A percentile compares a stretch with the other conserved stretches of the same genome.
Evolutionary conservation across 2,888 invertebrate genomes (phyloP).

Genomic region (Stictocephala bisonia): DNA sequence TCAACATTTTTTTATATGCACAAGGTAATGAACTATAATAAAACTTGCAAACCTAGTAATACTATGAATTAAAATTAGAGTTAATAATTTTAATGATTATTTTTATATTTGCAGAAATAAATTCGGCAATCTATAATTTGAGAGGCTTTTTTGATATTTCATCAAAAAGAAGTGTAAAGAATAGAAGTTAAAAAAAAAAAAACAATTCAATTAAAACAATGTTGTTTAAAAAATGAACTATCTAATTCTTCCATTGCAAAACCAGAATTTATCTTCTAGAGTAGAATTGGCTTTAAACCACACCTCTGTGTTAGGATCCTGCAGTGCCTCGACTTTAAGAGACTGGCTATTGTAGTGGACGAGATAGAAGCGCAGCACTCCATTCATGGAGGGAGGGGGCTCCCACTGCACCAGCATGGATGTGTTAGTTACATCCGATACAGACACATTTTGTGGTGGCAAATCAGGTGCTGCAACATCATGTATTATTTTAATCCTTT

Average conservation of each 20-base stretch:
- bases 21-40: too few species aligned
- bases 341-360: slow-evolving; percentile 67
- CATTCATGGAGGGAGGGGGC: slow-evolving; percentile 78
- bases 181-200: neutral
- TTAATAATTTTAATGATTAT: too few species aligned
- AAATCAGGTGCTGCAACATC: slow-evolving; percentile 64
- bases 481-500: too few species aligned
- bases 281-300: too few species aligned
- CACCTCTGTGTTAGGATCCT: slow-evolving; percentile 55
- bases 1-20: too few species aligned
- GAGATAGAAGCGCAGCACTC: slow-evolving; percentile 76
- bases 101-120: neutral
- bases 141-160: neutral
- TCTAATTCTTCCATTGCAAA: too few species aligned
- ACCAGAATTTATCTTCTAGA: too few species aligned
- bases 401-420: slow-evolving; percentile 76
- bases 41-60: too few species aligned
- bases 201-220: neutral
- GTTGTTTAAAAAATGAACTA: too few species aligned
- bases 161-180: neutral
- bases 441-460: slow-evolving; percentile 71
- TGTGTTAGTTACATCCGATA: slow-evolving; percentile 72
- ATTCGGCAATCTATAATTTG: neutral
- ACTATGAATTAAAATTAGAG: too few species aligned
- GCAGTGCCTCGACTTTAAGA: slow-evolving; percentile 11